phyloP scores from a whole-genome alignment of 2,113 vertebrate genomes.

The Sciurus niger region DNA sequence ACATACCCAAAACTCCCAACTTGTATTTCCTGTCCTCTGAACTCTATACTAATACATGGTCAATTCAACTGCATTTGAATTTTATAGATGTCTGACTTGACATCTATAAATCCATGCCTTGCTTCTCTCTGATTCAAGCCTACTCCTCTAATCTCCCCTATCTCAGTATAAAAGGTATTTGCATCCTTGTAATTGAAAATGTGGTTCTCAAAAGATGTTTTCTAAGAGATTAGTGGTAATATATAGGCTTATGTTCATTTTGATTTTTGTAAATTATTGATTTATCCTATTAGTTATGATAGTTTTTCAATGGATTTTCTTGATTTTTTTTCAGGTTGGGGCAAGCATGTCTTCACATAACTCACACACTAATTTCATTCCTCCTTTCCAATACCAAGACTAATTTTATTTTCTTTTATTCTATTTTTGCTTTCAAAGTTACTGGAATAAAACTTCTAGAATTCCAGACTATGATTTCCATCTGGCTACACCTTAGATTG shows the following conservation, averaged over 20 bases:
- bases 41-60: not conserved
- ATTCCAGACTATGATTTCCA: not conserved
- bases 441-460: constrained; percentile 22
- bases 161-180: not conserved
- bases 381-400: not conserved
- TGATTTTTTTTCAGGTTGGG: not conserved
- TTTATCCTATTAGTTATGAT: not conserved
- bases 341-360: not conserved
- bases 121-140: not conserved
- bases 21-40: not conserved
- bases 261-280: not conserved
- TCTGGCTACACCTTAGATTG: not conserved
- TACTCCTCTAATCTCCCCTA: not conserved
- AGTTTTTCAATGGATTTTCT: not conserved
- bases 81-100: not conserved
- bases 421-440: not conserved
- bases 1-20: not conserved
- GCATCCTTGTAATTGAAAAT: not conserved
- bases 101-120: not conserved
- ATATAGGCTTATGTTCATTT: not conserved
- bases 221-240: not conserved
- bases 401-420: not conserved
- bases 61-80: not conserved
- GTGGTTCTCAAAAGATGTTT: not conserved
- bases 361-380: not conserved